These are phyloP conservation scores for Oedothorax gibbosus DNA, from an alignment of 1,140 invertebrate species.

Conservation along the genomic window DNA sequence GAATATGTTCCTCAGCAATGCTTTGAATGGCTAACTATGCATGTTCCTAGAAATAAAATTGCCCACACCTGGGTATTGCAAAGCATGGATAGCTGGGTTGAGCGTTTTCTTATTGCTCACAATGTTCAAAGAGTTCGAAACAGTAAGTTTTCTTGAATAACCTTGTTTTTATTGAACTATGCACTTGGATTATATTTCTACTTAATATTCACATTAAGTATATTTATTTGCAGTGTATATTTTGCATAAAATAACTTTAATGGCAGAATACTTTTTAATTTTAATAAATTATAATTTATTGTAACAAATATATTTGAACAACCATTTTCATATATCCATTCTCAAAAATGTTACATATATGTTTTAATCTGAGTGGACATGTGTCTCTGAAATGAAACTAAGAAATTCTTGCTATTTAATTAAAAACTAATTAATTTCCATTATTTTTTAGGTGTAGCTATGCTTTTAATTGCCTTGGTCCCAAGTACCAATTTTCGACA, in stretches of 20 bases:
- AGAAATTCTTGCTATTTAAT: no score
- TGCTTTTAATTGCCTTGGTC: slow-evolving; percentile 87
- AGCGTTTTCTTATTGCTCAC: slow-evolving; percentile 88
- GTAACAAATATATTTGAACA: background rate
- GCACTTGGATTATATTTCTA: background rate
- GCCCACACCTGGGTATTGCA: slow-evolving; percentile 89
- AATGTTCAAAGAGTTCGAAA: slow-evolving; percentile 86
- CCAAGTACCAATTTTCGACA: slow-evolving; percentile 89
- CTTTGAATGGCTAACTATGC: slow-evolving; percentile 88
- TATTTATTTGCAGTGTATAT: background rate
- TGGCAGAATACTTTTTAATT: background rate
- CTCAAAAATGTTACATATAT: background rate
- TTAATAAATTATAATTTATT: background rate
- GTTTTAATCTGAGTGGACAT: background rate
- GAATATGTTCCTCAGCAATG: slow-evolving; percentile 90
- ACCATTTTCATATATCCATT: background rate
- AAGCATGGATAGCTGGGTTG: slow-evolving; percentile 88
- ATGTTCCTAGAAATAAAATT: slow-evolving; percentile 85
- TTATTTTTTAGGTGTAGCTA: slow-evolving; percentile 78
- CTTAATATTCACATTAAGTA: background rate
- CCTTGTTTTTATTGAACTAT: background rate
- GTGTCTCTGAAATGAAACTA: background rate
- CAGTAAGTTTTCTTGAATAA: slow-evolving; percentile 70
- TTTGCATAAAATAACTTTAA: background rate
- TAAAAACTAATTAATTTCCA: no score